Evolutionary conservation across 1,140 invertebrate species (phyloP).

Genomic region (Nautilus pompilius): DNA sequence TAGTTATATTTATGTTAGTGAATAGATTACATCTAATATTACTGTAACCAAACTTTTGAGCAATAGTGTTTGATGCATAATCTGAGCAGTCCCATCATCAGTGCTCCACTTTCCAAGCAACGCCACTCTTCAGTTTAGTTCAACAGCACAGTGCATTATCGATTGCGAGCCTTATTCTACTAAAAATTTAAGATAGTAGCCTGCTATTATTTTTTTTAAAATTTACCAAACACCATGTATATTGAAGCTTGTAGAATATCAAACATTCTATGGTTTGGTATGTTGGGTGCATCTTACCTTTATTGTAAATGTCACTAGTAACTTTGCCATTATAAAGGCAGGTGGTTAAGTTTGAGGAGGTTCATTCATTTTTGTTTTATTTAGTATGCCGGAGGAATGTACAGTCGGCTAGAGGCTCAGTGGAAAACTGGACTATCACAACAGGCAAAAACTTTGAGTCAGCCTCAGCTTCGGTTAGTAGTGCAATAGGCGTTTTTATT

Average conservation of each 20-base stretch:
- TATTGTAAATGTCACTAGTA: neutral
- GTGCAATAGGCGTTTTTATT: too few species aligned
- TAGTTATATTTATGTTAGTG: too few species aligned
- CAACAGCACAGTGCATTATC: too few species aligned
- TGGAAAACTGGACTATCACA: conserved; percentile 37
- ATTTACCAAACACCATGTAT: neutral
- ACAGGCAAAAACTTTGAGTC: conserved; percentile 13
- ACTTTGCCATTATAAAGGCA: neutral
- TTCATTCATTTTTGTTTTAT: conserved; percentile 5
- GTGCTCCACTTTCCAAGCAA: too few species aligned
- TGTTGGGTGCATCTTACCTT: neutral
- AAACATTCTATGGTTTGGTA: neutral
- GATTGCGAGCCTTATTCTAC: too few species aligned
- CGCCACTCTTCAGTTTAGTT: too few species aligned
- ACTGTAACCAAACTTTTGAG: too few species aligned
- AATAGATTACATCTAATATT: too few species aligned
- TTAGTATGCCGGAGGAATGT: conserved; percentile 47
- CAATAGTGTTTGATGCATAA: too few species aligned
- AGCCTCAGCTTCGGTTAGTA: too few species aligned
- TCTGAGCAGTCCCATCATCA: too few species aligned
- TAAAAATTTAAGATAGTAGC: too few species aligned
- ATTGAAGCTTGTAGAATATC: neutral
- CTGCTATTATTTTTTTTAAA: neutral
- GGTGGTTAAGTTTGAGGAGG: neutral
- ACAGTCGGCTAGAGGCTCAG: conserved; percentile 43